Evolutionary conservation across 1,140 invertebrate genomes (phyloP), one percentile per base, ranked within the genome.

Genomic region (Trichonephila clavata): DNA sequence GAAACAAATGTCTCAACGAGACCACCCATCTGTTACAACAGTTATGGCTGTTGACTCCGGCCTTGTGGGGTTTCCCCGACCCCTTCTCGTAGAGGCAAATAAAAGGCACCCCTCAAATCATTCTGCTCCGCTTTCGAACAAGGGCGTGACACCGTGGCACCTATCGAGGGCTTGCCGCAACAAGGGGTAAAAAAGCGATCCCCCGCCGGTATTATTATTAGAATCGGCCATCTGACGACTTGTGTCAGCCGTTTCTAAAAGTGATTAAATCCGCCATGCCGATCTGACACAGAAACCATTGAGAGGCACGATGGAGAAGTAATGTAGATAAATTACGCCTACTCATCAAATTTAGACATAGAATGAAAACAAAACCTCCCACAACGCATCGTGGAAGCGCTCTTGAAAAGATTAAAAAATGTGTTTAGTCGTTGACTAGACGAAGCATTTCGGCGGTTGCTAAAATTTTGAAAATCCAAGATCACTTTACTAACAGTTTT

Each of bases 11-110:
- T 50, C 50, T 59, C 32, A 27, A n/a, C 24, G 32, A 43, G 86
- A 87, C 86, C 86, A 87, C 86, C 86, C 86, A 87, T 87, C 86
- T 87, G 86, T 87, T 87, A 43, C 61, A 61, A 13, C 61, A 87
- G 1, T 20, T 87, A 18, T 59, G 59, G 20, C 32, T 61, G 63
- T 87, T 65, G 86, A 61, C 86, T 65, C 57, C 20, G 4, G 20
- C 63, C 61, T 59, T 60, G 39, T 16, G 60, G 59, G 86, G 86
- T 60, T 39, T 65, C 21, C 43, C 10, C 8, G 21, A 84, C 24
- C 43, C n/a, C 81, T n/a, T n/a, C 21, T 57, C 21, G 16, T 16
- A 24, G 65, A 68, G 65, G 65, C 80, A 83, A 4, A 59, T 20
- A n/a, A 90, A 68, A 50, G 63, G 20, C 18, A n/a, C 57, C 63